Evolutionary conservation across 2,888 invertebrate species (phyloP).

Genomic region (Ochlodes sylvanus): DNA sequence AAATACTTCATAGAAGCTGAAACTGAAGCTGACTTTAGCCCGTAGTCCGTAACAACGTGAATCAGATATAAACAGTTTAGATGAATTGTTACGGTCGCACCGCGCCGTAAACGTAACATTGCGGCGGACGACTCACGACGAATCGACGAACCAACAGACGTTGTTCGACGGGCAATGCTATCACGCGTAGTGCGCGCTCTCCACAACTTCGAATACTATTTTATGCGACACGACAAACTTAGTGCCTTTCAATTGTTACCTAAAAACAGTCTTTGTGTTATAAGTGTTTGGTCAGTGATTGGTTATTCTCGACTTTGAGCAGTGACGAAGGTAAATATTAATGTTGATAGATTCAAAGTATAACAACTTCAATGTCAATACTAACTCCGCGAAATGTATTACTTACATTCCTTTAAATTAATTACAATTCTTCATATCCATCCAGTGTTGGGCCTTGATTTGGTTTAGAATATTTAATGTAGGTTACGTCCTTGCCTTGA

Average conservation of each 20-base stretch:
- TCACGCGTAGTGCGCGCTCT: conserved; percentile 45
- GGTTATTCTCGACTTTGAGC: background rate
- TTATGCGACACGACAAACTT: conserved; percentile 39
- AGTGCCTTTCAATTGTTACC: conserved; percentile 31
- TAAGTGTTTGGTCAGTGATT: conserved; percentile 22
- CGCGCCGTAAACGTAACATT: background rate
- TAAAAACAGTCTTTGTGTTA: conserved; percentile 14
- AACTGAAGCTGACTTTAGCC: conserved; percentile 14
- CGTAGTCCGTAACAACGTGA: conserved; percentile 11
- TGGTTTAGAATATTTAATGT: conserved; percentile 73
- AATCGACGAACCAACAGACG: conserved; percentile 43
- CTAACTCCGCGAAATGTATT: conserved; percentile 22
- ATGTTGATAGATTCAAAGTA: background rate
- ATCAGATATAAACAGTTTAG: conserved; percentile 18
- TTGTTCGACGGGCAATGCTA: conserved; percentile 48
- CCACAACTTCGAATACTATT: conserved; percentile 29
- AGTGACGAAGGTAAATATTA: conserved; percentile 23
- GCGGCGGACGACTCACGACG: background rate
- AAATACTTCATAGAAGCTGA: conserved; percentile 10
- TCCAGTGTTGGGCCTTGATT: conserved; percentile 66
- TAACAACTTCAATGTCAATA: conserved; percentile 16
- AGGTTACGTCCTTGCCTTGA: conserved; percentile 79
- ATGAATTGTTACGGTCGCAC: conserved; percentile 20
- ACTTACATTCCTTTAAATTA: conserved; percentile 23
- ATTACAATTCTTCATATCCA: conserved; percentile 20